Percentiles rank a stretch among this genome's conserved stretches.
These are phyloP conservation scores for Poicephalus meyeri DNA, from an alignment of 2,113 vertebrate genomes.

Conservation along the genomic window DNA sequence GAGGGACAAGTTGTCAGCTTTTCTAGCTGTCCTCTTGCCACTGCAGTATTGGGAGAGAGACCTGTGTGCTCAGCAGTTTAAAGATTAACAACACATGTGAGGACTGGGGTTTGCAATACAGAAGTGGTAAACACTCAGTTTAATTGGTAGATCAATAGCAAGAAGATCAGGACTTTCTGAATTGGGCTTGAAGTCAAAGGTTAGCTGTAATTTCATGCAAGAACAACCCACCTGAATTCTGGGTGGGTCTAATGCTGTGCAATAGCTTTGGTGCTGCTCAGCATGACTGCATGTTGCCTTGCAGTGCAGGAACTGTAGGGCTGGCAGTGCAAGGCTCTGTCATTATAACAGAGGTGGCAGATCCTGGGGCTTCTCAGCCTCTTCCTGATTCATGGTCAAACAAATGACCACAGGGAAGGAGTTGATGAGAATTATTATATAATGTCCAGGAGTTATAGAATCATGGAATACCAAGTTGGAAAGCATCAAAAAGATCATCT, in stretches of 20 bases:
- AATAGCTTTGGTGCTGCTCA: neutral
- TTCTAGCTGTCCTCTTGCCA: no score
- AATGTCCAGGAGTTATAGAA: neutral
- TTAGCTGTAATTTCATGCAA: neutral
- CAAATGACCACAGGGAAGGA: neutral
- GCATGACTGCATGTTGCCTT: neutral
- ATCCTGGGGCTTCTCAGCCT: neutral
- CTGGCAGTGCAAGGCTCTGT: neutral
- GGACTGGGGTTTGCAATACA: neutral
- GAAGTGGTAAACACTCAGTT: neutral
- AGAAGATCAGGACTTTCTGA: neutral
- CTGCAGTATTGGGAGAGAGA: no score
- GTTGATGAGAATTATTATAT: neutral
- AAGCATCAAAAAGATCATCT: neutral
- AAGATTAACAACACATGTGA: neutral
- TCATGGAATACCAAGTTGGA: neutral
- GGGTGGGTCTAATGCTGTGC: neutral
- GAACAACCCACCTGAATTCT: neutral
- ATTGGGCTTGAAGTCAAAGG: neutral
- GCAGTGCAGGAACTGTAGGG: neutral
- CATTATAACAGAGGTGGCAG: neutral
- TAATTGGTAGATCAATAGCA: neutral
- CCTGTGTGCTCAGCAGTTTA: neutral
- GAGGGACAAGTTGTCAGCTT: no score
- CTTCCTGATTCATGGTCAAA: neutral